Base-by-base conservation (phyloP, 2,888 invertebrate species). In the Stegophylla sp. region DNA sequence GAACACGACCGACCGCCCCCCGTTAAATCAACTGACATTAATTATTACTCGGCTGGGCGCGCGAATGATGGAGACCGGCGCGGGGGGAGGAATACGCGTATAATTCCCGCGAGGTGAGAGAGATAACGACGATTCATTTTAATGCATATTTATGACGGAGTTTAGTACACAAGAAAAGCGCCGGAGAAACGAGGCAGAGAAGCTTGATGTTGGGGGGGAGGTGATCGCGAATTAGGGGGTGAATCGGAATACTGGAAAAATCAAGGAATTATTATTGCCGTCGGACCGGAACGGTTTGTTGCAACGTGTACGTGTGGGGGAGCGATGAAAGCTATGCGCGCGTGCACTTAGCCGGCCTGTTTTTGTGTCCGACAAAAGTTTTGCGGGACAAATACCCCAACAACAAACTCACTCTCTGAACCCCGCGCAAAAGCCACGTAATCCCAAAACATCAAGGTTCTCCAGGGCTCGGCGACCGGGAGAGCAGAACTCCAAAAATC, bases 391-490 rank as follows among this genome's bases (percentile, higher is more conserved):
- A 69, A 73, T 28, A 15, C 20, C n/a, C 0, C 17, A 13, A 34
- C 34, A 3, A 7, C 34, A 34, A 34, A 34, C 2, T n/a, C n/a
- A 26, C 34, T 9, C 66, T 1, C 15, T n/a, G 20, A 7, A n/a
- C 41, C 12, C n/a, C 45, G 0, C 45, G 15, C 45, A 61, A 28
- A 74, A 48, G 20, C 48, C 74, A 74, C 51, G 64, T 76, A 76
- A 76, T 56, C 75, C 75, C n/a, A 3, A 76, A 79, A 63, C 45
- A 79, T 79, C 63, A 59, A 69, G 69, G 51, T n/a, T n/a, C n/a
- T n/a, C n/a, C n/a, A n/a, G n/a, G n/a, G n/a, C n/a, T n/a, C n/a
- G n/a, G n/a, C n/a, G n/a, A 79, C 48, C 48, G 10, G 23, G 4
- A n/a, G 20, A 45, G 23, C 73, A 72, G 56, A 59, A 17, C 43